These are phyloP conservation scores for Chaetorhynchus papuensis DNA, from an alignment of 2,113 vertebrate species.

Conservation along the genomic window DNA sequence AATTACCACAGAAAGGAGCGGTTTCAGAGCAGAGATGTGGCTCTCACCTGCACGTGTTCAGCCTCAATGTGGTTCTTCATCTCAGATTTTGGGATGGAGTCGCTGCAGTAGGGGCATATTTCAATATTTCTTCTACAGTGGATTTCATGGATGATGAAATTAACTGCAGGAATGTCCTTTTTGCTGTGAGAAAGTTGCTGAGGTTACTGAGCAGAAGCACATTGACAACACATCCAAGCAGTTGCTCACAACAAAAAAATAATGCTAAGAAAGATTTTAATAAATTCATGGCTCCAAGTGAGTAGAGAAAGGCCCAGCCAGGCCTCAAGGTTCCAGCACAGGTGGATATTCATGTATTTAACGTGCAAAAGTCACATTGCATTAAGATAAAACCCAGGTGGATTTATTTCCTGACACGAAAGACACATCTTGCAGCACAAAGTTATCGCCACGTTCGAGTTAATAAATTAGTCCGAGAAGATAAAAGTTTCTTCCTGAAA, in stretches of 20 bases:
- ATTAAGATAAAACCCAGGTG: neutral
- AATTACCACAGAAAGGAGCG: neutral
- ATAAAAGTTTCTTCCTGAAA: neutral
- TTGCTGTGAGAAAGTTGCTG: constrained; percentile 73
- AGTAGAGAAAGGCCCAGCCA: neutral
- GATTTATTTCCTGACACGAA: neutral
- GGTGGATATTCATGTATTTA: neutral
- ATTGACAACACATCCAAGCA: neutral
- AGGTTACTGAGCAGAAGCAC: neutral
- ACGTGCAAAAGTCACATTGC: neutral
- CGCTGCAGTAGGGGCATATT: constrained; percentile 86
- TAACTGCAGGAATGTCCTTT: constrained; percentile 88
- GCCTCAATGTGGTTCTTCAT: constrained; percentile 83
- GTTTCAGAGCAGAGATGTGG: neutral
- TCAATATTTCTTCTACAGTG: constrained; percentile 91
- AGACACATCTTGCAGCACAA: neutral
- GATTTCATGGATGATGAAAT: constrained; percentile 94
- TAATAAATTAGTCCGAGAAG: neutral
- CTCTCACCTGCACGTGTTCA: constrained; percentile 84
- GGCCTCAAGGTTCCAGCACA: neutral
- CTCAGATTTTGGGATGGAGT: constrained; percentile 84
- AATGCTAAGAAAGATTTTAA: neutral
- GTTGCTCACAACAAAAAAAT: no score
- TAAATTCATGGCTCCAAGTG: neutral
- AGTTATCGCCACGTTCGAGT: neutral